These are phyloP conservation scores for Apodemia hepburni DNA, from an alignment of 2,888 invertebrate genomes.

Conservation along the genomic window DNA sequence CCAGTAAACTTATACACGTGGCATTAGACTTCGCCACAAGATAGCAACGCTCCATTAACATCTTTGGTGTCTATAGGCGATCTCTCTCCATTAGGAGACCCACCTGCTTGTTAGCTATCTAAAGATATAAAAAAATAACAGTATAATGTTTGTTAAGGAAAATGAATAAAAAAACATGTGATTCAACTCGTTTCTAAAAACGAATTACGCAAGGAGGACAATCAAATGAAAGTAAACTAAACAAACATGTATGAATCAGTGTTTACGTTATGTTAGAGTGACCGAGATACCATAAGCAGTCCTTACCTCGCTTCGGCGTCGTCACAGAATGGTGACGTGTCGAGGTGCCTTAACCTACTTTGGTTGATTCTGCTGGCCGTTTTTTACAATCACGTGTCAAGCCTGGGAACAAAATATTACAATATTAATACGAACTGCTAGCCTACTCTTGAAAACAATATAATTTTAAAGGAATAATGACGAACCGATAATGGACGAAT, in stretches of 20 bases:
- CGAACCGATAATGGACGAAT: too few relatives aligned
- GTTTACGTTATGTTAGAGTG: conserved; percentile 48
- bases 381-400: conserved; percentile 40
- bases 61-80: too few relatives aligned
- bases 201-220: conserved; percentile 20
- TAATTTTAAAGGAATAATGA: too few relatives aligned
- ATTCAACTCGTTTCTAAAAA: conserved; percentile 16
- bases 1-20: too few relatives aligned
- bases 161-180: background rate
- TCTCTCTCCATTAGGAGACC: too few relatives aligned
- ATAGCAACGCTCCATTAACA: too few relatives aligned
- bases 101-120: too few relatives aligned
- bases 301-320: conserved; percentile 53
- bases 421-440: background rate
- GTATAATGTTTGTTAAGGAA: background rate
- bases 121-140: background rate
- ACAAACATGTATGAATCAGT: conserved; percentile 43
- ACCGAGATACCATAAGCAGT: conserved; percentile 46
- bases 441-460: too few relatives aligned
- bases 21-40: too few relatives aligned
- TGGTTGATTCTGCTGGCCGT: conserved; percentile 54
- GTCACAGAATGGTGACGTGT: conserved; percentile 54
- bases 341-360: conserved; percentile 61
- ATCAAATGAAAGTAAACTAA: conserved; percentile 39
- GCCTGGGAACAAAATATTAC: background rate